Percentiles rank a stretch among this genome's conserved stretches.
Conservation (phyloP, 1,140 invertebrate species). For the Cepaea nemoralis region DNA sequence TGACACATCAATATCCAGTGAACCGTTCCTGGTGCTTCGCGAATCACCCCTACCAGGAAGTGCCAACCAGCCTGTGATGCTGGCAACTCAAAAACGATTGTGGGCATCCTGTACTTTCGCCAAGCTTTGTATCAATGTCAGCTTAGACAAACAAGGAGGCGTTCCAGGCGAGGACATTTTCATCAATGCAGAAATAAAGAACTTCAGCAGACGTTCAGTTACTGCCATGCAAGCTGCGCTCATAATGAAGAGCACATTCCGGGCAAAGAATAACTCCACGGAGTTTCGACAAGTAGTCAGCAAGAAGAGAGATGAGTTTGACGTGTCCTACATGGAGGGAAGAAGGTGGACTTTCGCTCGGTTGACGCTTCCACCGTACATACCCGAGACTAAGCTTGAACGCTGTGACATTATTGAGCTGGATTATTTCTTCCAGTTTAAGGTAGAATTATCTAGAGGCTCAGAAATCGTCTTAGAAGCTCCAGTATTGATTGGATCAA, state of each 20-base stretch:
- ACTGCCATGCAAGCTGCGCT: conserved; percentile 64
- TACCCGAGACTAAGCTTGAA: conserved; percentile 68
- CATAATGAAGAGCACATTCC: conserved; percentile 66
- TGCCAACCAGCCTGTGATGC: conserved; percentile 33
- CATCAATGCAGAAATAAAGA: conserved; percentile 63
- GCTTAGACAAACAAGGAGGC: conserved; percentile 58
- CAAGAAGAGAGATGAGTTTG: conserved; percentile 66
- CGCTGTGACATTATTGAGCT: conserved; percentile 70
- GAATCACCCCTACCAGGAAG: conserved; percentile 48
- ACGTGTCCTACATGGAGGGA: conserved; percentile 64
- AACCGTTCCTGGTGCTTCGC: conserved; percentile 68
- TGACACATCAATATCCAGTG: conserved; percentile 65
- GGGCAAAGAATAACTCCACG: conserved; percentile 57
- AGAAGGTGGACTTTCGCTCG: conserved; percentile 67
- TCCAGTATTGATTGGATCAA: conserved; percentile 60
- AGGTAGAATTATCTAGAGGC: conserved; percentile 62
- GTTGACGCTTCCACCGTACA: conserved; percentile 68
- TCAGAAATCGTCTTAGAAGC: conserved; percentile 57
- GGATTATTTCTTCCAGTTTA: conserved; percentile 65
- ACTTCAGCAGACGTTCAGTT: conserved; percentile 59
- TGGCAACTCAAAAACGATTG: conserved; percentile 50
- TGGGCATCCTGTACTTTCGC: conserved; percentile 60
- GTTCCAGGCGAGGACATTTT: conserved; percentile 68
- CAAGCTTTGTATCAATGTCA: conserved; percentile 57
- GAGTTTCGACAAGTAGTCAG: conserved; percentile 66